Evolutionary conservation across 2,888 invertebrate species (phyloP).

Genomic region (Temnothorax unifasciatus): DNA sequence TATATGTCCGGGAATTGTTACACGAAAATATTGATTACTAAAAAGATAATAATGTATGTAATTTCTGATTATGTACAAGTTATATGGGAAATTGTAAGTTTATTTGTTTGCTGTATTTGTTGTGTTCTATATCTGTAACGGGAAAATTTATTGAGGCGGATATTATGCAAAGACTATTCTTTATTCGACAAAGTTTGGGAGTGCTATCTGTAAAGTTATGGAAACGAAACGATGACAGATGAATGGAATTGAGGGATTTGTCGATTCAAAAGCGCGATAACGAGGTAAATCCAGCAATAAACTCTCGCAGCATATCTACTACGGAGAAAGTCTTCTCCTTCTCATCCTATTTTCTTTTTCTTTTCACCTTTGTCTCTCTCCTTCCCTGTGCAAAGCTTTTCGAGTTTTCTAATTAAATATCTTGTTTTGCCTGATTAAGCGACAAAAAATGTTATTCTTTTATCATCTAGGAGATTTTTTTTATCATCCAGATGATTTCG

Average conservation of each 20-base stretch:
- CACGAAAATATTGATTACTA: no score
- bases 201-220: conserved; percentile 8
- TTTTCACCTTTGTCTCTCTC: neutral
- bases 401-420: conserved; percentile 25
- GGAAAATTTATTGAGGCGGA: neutral
- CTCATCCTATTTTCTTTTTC: neutral
- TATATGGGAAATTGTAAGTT: no score
- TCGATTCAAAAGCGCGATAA: conserved; percentile 15
- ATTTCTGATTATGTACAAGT: neutral
- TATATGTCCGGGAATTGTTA: no score
- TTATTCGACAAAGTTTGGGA: neutral
- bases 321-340: neutral
- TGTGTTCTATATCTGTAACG: neutral
- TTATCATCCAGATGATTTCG: neutral
- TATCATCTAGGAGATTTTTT: neutral
- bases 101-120: no score
- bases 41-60: no score
- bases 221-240: neutral
- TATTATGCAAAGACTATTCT: conserved; percentile 5
- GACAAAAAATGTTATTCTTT: neutral
- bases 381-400: neutral
- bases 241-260: neutral
- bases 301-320: neutral
- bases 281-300: conserved; percentile 17
- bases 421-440: neutral